A percentile compares a stretch with the other conserved stretches of the same genome.
Evolutionary conservation across 2,797 vertebrate genomes (phyloP).

Genomic region (Rhadinocentrus ornatus): DNA sequence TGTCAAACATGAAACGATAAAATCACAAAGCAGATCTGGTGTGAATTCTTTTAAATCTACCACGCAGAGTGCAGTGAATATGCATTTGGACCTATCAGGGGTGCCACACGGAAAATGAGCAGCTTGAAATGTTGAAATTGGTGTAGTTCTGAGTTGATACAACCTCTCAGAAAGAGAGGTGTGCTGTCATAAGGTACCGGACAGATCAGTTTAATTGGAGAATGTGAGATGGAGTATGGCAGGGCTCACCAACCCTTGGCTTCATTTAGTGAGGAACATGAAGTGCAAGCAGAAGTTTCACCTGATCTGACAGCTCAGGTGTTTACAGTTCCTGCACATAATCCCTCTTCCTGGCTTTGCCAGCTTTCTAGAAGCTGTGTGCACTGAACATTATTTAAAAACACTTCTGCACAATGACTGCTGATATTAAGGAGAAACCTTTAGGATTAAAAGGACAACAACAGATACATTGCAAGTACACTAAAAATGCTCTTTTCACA

Average conservation of each 20-base stretch:
- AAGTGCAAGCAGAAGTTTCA: conserved; percentile 41
- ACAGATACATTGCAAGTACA: neutral
- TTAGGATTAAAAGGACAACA: neutral
- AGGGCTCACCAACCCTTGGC: conserved; percentile 41
- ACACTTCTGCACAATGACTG: neutral
- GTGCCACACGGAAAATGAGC: conserved; percentile 31
- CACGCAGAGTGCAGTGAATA: conserved; percentile 9
- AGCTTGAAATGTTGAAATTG: conserved; percentile 61
- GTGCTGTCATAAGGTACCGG: conserved; percentile 52
- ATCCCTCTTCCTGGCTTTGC: conserved; percentile 5
- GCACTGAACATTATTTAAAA: conserved; percentile 5
- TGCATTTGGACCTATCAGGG: conserved; percentile 25
- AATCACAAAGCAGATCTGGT: conserved; percentile 24
- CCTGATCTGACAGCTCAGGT: conserved; percentile 34
- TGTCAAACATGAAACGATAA: conserved; percentile 17
- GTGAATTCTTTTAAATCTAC: conserved; percentile 33
- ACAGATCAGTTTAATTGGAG: conserved; percentile 73
- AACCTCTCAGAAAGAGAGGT: conserved; percentile 56
- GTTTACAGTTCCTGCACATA: conserved; percentile 26
- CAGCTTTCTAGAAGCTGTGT: conserved; percentile 6
- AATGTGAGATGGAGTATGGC: conserved; percentile 61
- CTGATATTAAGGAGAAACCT: neutral
- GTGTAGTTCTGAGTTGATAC: conserved; percentile 55
- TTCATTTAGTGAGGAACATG: conserved; percentile 57
- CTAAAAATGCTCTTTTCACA: neutral